These are phyloP conservation scores for Orchesella cincta DNA, from an alignment of 1,140 invertebrate genomes.

Conservation along the genomic window DNA sequence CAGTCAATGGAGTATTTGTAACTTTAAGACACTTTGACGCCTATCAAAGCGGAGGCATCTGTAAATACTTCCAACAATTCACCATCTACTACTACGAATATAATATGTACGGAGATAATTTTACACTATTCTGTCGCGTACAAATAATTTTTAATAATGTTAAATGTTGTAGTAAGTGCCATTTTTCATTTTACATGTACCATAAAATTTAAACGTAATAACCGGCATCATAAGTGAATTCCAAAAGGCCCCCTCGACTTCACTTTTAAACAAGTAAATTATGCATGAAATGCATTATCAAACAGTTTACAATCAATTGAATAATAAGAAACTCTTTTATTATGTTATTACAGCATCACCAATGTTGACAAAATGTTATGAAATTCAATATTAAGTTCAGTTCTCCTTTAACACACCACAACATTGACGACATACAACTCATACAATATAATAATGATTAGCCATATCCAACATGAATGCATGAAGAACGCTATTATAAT, in stretches of 20 bases:
- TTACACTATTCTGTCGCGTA: too few species aligned
- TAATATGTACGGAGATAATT: too few species aligned
- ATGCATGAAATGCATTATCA: not conserved
- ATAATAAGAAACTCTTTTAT: slow-evolving; percentile 29
- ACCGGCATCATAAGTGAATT: not conserved
- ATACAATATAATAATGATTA: slow-evolving; percentile 31
- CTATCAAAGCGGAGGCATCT: too few species aligned
- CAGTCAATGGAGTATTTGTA: too few species aligned
- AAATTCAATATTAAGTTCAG: slow-evolving; percentile 29
- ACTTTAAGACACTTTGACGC: too few species aligned
- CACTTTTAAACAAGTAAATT: not conserved
- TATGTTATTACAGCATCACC: slow-evolving; percentile 30
- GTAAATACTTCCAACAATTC: too few species aligned
- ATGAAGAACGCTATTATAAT: slow-evolving; percentile 24
- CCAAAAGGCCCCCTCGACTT: too few species aligned
- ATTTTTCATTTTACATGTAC: not conserved
- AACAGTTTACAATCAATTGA: not conserved
- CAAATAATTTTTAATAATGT: too few species aligned
- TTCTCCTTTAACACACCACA: slow-evolving; percentile 28
- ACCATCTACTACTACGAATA: too few species aligned
- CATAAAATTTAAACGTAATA: too few species aligned
- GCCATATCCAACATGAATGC: slow-evolving; percentile 25
- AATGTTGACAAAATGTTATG: slow-evolving; percentile 30
- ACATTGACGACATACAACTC: slow-evolving; percentile 29
- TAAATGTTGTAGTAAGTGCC: too few species aligned